Evolutionary conservation across 1,140 invertebrate genomes (phyloP).

Genomic region (Ostrea edulis): DNA sequence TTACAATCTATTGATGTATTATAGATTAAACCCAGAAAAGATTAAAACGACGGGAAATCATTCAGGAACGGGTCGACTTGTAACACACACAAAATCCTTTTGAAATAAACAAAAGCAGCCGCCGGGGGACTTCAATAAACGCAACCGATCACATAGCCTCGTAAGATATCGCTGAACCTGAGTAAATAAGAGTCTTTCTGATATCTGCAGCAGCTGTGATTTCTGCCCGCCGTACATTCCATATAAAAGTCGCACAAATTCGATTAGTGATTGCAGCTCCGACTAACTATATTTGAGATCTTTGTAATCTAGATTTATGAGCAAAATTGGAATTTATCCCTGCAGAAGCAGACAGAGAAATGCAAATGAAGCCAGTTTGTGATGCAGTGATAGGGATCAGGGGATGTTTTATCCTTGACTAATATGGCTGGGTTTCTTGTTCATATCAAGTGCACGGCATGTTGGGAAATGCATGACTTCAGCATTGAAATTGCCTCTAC

Average conservation of each 20-base stretch:
- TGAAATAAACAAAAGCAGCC: constrained; percentile 4
- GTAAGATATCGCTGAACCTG: neutral
- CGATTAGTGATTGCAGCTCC: neutral
- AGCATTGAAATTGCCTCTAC: too few species aligned
- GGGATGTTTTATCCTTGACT: neutral
- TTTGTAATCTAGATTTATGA: constrained; percentile 14
- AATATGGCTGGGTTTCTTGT: neutral
- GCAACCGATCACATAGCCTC: neutral
- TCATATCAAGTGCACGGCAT: neutral
- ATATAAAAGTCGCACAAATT: neutral
- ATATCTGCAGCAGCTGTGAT: neutral
- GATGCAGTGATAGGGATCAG: neutral
- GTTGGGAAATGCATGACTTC: neutral
- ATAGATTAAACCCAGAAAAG: neutral
- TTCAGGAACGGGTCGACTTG: neutral
- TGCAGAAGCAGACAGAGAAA: constrained; percentile 4
- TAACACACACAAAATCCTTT: neutral
- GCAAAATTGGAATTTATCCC: neutral
- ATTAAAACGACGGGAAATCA: neutral
- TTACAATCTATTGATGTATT: constrained; percentile 11
- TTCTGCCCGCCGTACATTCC: neutral
- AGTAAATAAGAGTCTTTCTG: too few species aligned
- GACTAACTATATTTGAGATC: constrained; percentile 5
- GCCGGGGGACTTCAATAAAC: neutral
- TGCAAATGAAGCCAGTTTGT: neutral